Conservation (phyloP, 2,888 invertebrate genomes). For the Apantesis nais region DNA sequence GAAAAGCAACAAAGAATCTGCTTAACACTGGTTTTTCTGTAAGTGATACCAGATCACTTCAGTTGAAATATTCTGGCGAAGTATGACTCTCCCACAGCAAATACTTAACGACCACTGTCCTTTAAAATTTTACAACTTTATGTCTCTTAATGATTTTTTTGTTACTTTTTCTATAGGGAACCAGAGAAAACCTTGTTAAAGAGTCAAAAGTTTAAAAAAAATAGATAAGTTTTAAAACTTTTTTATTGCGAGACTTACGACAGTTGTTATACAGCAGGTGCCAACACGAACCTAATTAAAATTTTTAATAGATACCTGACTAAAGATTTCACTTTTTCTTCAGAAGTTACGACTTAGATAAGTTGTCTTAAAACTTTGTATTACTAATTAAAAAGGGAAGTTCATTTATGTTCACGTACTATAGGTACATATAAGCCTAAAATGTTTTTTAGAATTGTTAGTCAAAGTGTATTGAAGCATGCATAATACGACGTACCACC, state of each 20-base stretch:
- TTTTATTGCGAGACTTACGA: constrained; percentile 11
- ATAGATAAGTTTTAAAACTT: constrained; percentile 1
- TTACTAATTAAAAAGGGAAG: not conserved
- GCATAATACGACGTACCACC: no score
- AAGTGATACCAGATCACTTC: not conserved
- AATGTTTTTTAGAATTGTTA: not conserved
- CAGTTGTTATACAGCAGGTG: constrained; percentile 14
- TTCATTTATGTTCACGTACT: not conserved
- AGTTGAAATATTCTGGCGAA: not conserved
- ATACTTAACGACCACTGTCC: no score
- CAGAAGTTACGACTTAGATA: constrained; percentile 10
- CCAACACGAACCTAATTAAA: constrained; percentile 20
- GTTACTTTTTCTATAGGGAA: not conserved
- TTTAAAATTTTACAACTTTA: no score
- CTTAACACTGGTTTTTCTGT: no score
- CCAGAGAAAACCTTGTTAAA: not conserved
- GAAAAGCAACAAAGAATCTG: no score
- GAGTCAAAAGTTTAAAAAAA: constrained; percentile 1
- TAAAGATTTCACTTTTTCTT: constrained; percentile 8
- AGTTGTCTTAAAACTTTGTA: constrained; percentile 3
- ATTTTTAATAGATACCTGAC: constrained; percentile 15
- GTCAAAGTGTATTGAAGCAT: no score
- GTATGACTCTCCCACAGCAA: no score
- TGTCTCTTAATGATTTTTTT: no score
- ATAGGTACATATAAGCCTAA: not conserved